Evolutionary conservation across 2,888 invertebrate genomes (phyloP), one percentile per base, ranked within the genome.

Genomic region (Lingula anatina): DNA sequence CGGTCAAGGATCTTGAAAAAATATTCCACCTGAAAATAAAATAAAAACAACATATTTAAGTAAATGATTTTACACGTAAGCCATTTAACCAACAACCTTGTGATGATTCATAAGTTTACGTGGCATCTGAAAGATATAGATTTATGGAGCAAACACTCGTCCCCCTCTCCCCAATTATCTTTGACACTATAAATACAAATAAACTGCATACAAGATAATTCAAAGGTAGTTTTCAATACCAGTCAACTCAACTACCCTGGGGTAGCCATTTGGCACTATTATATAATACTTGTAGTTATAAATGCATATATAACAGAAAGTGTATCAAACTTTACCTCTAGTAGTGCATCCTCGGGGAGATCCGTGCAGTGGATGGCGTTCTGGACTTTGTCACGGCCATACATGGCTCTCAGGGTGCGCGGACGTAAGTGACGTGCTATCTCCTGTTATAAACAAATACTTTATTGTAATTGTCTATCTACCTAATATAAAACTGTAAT

Each of bases 361-460:
- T 95, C 95, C 23, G 95, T 94, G 72, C 94, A 94, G 75, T 95
- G 95, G 5, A 95, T 81, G 3, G 89, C 93, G 78, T 95, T 95
- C 69, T 86, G 83, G 23, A 90, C 84, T 78, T 88, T 90, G 38
- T 85, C 86, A 38, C 82, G 83, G 0, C 95, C 95, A 77, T 87
- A 89, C 66, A 84, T 84, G 1, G 93, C 92, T 63, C 95, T 81
- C 38, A 95, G 73, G 0, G 91, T 89, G 58, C 87, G 80, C 0
- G 94, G 92, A 18, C 92, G 82, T 46, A 95, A 79, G 58, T 90
- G 84, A 61, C 86, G 83, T 0, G 90, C 93, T 51, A 93, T 86
- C 73, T 91, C 90, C 89, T 89, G 71, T n/a, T 55, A 51, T 38
- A 57, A 24, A 5, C 12, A 31, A 37, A 12, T 15, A 45, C 23